Conservation (phyloP, 1,140 invertebrate genomes). For the Macrobrachium nipponense region DNA sequence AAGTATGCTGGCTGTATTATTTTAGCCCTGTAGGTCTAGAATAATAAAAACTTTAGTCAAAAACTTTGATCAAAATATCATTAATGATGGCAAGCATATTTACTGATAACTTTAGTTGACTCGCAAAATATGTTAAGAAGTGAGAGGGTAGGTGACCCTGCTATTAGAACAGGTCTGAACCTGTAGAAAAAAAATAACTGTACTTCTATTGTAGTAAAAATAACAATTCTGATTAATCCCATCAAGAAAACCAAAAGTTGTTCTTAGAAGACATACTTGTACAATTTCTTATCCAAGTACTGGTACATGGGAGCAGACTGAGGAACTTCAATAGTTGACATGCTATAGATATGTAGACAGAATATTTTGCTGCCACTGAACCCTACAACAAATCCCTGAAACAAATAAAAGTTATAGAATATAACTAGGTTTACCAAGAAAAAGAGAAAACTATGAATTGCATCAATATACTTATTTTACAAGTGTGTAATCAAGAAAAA, state of each 20-base stretch:
- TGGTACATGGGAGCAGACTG: slow-evolving; percentile 95
- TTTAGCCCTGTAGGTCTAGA: too few relatives aligned
- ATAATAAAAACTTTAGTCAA: too few relatives aligned
- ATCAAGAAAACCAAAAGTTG: background rate
- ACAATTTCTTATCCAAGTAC: slow-evolving; percentile 91
- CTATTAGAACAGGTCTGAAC: too few relatives aligned
- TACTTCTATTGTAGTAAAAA: background rate
- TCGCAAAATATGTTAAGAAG: too few relatives aligned
- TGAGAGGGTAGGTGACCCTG: too few relatives aligned
- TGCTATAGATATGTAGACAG: slow-evolving; percentile 89
- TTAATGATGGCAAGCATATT: too few relatives aligned
- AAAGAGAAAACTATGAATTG: slow-evolving; percentile 12
- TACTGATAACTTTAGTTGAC: too few relatives aligned
- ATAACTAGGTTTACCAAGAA: background rate
- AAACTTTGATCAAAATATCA: too few relatives aligned
- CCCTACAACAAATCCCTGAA: slow-evolving; percentile 93
- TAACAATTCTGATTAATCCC: background rate
- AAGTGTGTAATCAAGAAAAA: background rate
- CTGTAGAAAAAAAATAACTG: too few relatives aligned
- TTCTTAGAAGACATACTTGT: slow-evolving; percentile 69
- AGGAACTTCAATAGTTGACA: slow-evolving; percentile 91
- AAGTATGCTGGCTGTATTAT: too few relatives aligned
- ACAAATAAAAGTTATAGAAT: slow-evolving; percentile 24
- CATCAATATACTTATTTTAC: background rate
- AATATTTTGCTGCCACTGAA: slow-evolving; percentile 94